phyloP scores from a whole-genome alignment of 2,888 invertebrate species.

The Gastrophysa polygoni region DNA sequence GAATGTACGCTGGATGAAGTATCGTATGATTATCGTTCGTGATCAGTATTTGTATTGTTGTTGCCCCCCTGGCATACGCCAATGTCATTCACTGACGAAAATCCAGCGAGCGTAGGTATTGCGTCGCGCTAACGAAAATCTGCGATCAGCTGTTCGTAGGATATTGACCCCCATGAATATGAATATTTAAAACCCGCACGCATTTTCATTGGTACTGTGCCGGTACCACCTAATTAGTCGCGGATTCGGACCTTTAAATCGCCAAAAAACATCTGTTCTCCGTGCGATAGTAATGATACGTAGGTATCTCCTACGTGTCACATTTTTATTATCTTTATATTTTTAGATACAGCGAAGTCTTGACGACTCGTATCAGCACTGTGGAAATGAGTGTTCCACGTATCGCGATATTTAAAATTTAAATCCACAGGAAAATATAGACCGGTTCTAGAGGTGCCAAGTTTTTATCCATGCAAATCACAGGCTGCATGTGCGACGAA shows the following conservation, averaged over 20 bases:
- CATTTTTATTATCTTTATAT: slow-evolving; percentile 1
- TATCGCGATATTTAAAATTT: slow-evolving; percentile 28
- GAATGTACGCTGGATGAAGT: no score
- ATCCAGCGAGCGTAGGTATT: slow-evolving; percentile 6
- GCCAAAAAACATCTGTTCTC: neutral
- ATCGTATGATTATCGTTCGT: no score
- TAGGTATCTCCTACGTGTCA: slow-evolving; percentile 10
- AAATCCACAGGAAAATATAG: slow-evolving; percentile 17
- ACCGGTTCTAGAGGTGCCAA: slow-evolving; percentile 11
- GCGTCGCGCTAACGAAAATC: neutral
- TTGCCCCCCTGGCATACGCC: no score
- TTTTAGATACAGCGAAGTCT: neutral
- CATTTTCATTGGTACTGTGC: slow-evolving; percentile 12
- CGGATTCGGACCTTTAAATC: slow-evolving; percentile 13
- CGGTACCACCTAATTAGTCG: neutral
- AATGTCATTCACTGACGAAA: slow-evolving; percentile 16
- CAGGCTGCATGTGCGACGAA: neutral
- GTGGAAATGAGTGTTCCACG: slow-evolving; percentile 1
- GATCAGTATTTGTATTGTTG: no score
- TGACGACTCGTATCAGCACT: neutral
- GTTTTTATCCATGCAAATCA: slow-evolving; percentile 11
- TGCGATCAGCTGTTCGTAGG: slow-evolving; percentile 28
- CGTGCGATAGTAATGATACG: slow-evolving; percentile 3
- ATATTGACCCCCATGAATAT: slow-evolving; percentile 30
- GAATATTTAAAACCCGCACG: slow-evolving; percentile 22